phyloP scores from a whole-genome alignment of 2,113 vertebrate genomes.

The Paradoxurus hermaphroditus region DNA sequence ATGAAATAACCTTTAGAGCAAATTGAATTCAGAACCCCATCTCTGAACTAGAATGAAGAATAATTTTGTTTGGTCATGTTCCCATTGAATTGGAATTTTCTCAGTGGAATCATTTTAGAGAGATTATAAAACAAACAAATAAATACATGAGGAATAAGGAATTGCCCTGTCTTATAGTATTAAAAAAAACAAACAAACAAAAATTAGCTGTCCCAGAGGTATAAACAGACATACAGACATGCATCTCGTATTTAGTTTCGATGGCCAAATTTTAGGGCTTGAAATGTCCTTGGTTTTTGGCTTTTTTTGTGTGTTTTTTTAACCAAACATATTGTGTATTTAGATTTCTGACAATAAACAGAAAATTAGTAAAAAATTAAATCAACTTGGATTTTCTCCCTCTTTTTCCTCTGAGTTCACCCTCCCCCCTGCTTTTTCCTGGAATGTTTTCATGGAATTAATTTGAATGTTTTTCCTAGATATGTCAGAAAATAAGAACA shows the following conservation, averaged over 20 bases:
- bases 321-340: neutral
- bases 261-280: neutral
- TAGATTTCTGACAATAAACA: neutral
- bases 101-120: neutral
- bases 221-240: neutral
- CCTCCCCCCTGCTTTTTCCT: neutral
- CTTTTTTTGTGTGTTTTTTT: neutral
- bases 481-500: neutral
- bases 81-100: neutral
- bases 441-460: neutral
- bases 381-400: neutral
- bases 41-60: neutral
- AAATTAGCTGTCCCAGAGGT: neutral
- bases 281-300: neutral
- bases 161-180: neutral
- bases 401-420: neutral
- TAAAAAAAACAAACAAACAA: neutral
- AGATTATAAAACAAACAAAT: neutral
- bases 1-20: slow-evolving; percentile 29
- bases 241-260: neutral
- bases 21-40: slow-evolving; percentile 24
- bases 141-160: neutral
- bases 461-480: neutral
- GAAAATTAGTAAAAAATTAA: neutral
- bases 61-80: neutral